A percentile compares a stretch with the other conserved stretches of the same genome.
These are phyloP conservation scores for Acanthosoma haemorrhoidale DNA, from an alignment of 2,888 invertebrate genomes.

Conservation along the genomic window DNA sequence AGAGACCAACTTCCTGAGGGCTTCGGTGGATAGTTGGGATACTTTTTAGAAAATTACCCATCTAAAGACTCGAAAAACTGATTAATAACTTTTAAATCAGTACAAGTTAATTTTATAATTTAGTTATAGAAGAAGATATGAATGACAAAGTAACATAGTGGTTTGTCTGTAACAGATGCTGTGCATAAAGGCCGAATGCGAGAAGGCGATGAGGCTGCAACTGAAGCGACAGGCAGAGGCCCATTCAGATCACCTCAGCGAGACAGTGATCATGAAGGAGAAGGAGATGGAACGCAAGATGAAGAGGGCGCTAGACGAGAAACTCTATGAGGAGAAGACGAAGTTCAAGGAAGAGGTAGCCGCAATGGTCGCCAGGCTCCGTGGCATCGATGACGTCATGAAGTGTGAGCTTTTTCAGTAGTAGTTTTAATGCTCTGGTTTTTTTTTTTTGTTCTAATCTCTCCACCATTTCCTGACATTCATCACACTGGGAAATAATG, in stretches of 20 bases:
- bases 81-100: background rate
- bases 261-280: conserved; percentile 59
- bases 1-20: no score
- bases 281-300: conserved; percentile 53
- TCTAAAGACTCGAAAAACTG: no score
- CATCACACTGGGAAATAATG: no score
- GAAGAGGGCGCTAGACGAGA: conserved; percentile 59
- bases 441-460: no score
- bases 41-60: no score
- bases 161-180: conserved; percentile 53
- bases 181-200: conserved; percentile 59
- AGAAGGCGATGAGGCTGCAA: conserved; percentile 68
- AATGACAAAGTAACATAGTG: no score
- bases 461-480: no score
- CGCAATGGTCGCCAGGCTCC: conserved; percentile 64
- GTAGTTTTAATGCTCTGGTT: no score
- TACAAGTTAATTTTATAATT: background rate
- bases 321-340: conserved; percentile 60
- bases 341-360: conserved; percentile 66
- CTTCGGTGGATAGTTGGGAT: no score
- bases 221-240: conserved; percentile 80
- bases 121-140: background rate
- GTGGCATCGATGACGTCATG: conserved; percentile 64
- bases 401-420: conserved; percentile 42
- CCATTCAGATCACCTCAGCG: conserved; percentile 73